Evolutionary conservation across 1,140 invertebrate genomes (phyloP).

Genomic region (Drosophila ananassae): DNA sequence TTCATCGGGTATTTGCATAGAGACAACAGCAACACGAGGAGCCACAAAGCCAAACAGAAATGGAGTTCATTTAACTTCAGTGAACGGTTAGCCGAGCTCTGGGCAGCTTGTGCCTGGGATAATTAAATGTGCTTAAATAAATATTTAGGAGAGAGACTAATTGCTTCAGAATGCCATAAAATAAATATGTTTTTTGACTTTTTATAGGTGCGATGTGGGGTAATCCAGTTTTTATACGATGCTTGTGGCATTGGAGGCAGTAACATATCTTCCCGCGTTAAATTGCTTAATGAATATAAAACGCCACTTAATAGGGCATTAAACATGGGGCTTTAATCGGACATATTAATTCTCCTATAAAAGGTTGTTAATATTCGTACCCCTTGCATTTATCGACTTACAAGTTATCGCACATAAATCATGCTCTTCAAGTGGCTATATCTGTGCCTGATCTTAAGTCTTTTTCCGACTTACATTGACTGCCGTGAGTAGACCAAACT

Average conservation of each 20-base stretch:
- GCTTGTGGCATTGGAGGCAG: conserved; percentile 2
- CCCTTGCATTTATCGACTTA: conserved; percentile 28
- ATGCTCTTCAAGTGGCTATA: conserved; percentile 40
- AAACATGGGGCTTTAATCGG: background rate
- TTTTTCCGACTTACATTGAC: conserved; percentile 11
- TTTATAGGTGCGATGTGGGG: conserved; percentile 13
- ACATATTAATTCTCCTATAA: conserved; percentile 38
- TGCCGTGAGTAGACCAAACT: conserved; percentile 14
- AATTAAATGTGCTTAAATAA: conserved; percentile 38
- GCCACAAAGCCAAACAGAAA: background rate
- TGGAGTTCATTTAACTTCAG: conserved; percentile 23
- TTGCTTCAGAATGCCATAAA: conserved; percentile 10
- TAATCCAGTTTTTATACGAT: conserved; percentile 4
- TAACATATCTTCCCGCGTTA: conserved; percentile 5
- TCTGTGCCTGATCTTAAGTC: conserved; percentile 34
- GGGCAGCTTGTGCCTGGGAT: background rate
- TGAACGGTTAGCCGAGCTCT: conserved; percentile 10
- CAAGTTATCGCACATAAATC: conserved; percentile 34
- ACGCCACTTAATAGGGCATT: conserved; percentile 33
- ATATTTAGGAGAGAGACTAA: conserved; percentile 28
- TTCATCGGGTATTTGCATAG: conserved; percentile 53
- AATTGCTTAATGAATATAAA: conserved; percentile 21
- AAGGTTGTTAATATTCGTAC: conserved; percentile 28
- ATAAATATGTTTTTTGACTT: conserved; percentile 15
- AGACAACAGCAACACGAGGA: conserved; percentile 36